Conservation (phyloP, 37 sponge, comb jelly and placozoan species). For the Cladorhizidae sp. region DNA sequence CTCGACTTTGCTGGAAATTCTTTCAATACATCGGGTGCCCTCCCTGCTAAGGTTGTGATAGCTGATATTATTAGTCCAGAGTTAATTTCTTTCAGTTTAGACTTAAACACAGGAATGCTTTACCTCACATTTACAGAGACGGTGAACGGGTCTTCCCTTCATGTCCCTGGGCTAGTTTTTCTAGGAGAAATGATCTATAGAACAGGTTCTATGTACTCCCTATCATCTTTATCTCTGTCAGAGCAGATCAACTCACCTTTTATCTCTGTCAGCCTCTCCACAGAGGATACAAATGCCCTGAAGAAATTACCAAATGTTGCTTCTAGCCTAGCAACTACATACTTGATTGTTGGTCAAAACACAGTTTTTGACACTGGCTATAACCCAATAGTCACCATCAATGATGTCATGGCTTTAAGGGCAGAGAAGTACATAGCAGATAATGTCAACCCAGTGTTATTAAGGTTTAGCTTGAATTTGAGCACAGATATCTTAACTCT, state of each 20-base stretch:
- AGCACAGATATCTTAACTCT: slow-evolving; percentile 64
- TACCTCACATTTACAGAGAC: slow-evolving; percentile 80
- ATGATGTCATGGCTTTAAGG: slow-evolving; percentile 44
- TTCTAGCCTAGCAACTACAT: slow-evolving; percentile 32
- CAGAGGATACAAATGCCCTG: slow-evolving; percentile 74
- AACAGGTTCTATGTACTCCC: slow-evolving; percentile 33
- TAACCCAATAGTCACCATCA: slow-evolving; percentile 49
- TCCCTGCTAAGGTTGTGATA: slow-evolving; percentile 17
- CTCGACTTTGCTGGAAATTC: slow-evolving; percentile 52
- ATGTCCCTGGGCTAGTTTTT: slow-evolving; percentile 38
- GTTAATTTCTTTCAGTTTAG: slow-evolving; percentile 49
- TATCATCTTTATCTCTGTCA: slow-evolving; percentile 26
- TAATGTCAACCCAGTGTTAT: slow-evolving; percentile 50
- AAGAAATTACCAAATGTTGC: slow-evolving; percentile 62
- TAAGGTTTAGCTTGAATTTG: slow-evolving; percentile 62
- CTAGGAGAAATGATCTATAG: slow-evolving; percentile 58
- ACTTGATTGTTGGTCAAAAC: slow-evolving; percentile 47
- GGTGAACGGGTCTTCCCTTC: slow-evolving; percentile 63
- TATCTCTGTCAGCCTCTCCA: slow-evolving; percentile 57
- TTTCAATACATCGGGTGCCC: slow-evolving; percentile 38
- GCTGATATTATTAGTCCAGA: slow-evolving; percentile 50
- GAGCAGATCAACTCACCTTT: slow-evolving; percentile 24
- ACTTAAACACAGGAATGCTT: slow-evolving; percentile 64
- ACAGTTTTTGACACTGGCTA: slow-evolving; percentile 69
- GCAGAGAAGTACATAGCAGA: slow-evolving; percentile 54